Percentiles rank a stretch among this genome's conserved stretches.
Conservation (phyloP, 2,113 vertebrate genomes). For the Limanda limanda region DNA sequence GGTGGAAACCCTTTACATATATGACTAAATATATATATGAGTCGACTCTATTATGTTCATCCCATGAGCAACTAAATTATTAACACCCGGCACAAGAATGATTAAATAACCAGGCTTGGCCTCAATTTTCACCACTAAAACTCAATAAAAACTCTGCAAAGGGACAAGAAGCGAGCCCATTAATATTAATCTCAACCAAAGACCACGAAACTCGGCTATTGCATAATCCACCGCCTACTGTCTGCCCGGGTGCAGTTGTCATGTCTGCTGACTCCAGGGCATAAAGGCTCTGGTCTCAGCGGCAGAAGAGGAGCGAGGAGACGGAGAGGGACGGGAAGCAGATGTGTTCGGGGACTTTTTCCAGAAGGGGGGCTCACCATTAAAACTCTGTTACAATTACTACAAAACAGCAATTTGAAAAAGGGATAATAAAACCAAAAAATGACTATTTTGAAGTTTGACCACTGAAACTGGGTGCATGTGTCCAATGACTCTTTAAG, state of each 20-base stretch:
- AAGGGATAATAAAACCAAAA: no score
- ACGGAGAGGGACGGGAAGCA: not conserved
- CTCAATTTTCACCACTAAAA: constrained; percentile 47
- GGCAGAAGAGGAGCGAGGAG: constrained; percentile 1
- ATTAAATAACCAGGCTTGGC: constrained; percentile 50
- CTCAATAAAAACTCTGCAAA: constrained; percentile 39
- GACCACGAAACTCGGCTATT: constrained; percentile 56
- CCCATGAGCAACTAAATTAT: constrained; percentile 54
- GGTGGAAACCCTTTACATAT: constrained; percentile 7
- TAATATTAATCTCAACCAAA: constrained; percentile 65
- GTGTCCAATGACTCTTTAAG: not conserved
- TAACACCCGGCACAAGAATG: constrained; percentile 40
- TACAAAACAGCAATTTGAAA: no score
- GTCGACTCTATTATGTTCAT: constrained; percentile 48
- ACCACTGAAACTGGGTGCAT: not conserved
- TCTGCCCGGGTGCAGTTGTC: constrained; percentile 35
- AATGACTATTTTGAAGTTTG: not conserved
- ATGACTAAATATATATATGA: constrained; percentile 33
- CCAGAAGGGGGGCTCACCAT: not conserved
- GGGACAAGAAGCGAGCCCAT: constrained; percentile 24
- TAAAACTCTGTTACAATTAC: not conserved
- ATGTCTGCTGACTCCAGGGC: constrained; percentile 55
- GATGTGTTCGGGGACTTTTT: constrained; percentile 4
- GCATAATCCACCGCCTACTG: constrained; percentile 59
- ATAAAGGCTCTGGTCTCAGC: constrained; percentile 15